A percentile compares a stretch with the other conserved stretches of the same genome.
These are phyloP conservation scores for Cryptus armator DNA, from an alignment of 2,888 invertebrate species.

Conservation along the genomic window DNA sequence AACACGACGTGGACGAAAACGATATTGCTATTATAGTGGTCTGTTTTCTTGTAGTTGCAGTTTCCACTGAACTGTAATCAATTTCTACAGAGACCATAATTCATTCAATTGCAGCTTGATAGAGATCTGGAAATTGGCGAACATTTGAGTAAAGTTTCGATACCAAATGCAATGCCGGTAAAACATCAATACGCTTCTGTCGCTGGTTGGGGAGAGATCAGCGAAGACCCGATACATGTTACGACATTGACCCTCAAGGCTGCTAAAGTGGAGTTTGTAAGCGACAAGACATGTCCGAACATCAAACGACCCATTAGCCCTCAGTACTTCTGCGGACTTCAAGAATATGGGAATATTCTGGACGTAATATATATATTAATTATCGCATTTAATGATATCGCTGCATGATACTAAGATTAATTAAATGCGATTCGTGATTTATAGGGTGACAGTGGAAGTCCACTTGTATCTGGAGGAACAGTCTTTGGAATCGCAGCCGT, in stretches of 20 bases:
- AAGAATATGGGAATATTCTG: not conserved
- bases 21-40: conserved; percentile 10
- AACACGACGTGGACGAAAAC: not conserved
- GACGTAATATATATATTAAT: not conserved
- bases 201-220: conserved; percentile 15
- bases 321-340: not conserved
- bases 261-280: not conserved
- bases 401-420: not conserved
- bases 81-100: not conserved
- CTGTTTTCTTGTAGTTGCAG: not conserved
- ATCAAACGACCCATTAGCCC: not conserved
- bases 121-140: not conserved
- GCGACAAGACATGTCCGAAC: not conserved
- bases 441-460: conserved; percentile 42
- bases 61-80: not conserved
- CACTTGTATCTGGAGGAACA: conserved; percentile 19
- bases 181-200: not conserved
- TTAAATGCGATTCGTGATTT: not conserved
- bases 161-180: not conserved
- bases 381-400: not conserved
- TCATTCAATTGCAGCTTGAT: conserved; percentile 3
- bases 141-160: not conserved
- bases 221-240: not conserved
- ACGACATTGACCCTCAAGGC: not conserved
- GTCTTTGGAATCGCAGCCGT: conserved; percentile 20